Conservation (phyloP, 2,797 vertebrate genomes). For the Ctenosaura bakeri region DNA sequence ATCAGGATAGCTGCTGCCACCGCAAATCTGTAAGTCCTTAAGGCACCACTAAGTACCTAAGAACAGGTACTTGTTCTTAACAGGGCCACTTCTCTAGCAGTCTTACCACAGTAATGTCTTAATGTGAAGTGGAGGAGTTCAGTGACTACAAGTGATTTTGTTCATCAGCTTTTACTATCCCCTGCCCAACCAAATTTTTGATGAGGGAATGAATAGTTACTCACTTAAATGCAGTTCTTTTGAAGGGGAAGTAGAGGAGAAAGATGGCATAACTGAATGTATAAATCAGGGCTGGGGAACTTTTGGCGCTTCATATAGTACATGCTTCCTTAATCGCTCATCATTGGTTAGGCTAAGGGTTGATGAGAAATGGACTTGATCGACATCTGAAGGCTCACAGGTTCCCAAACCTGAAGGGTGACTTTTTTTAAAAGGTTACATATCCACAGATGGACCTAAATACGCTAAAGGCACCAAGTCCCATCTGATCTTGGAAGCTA, state of each 20-base stretch:
- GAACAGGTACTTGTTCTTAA: background rate
- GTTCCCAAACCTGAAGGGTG: background rate
- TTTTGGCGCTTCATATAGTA: background rate
- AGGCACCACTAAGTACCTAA: background rate
- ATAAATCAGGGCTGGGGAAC: background rate
- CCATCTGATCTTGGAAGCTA: no score
- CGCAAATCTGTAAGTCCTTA: no score
- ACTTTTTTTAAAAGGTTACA: background rate
- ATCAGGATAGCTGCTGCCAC: no score
- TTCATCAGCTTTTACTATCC: background rate
- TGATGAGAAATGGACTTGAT: no score
- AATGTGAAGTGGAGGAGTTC: background rate
- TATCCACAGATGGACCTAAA: background rate
- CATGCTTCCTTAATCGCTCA: no score
- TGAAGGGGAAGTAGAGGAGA: background rate
- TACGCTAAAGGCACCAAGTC: no score
- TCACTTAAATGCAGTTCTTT: no score
- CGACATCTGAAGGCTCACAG: background rate
- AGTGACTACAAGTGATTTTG: background rate
- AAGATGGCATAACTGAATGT: background rate
- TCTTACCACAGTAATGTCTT: background rate
- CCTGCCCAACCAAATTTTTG: background rate
- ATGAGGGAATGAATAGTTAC: background rate
- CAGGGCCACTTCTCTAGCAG: background rate
- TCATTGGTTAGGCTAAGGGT: no score